A percentile compares a stretch with the other conserved stretches of the same genome.
These are phyloP conservation scores for Percopsis omiscomaycus DNA, from an alignment of 2,797 vertebrate species.

Conservation along the genomic window DNA sequence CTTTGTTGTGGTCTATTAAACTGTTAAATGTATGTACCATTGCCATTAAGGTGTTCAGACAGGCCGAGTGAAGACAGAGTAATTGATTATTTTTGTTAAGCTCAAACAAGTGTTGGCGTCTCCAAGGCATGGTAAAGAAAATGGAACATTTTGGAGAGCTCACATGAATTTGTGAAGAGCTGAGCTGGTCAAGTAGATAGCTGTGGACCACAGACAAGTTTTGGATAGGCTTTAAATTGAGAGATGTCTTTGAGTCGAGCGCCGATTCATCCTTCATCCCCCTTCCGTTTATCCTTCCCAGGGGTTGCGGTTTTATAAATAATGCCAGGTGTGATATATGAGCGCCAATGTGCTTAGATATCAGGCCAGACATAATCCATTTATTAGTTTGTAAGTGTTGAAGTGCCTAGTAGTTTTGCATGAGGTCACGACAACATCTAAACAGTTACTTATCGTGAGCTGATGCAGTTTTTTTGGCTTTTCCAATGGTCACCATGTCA, in stretches of 20 bases:
- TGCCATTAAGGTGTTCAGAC: constrained; percentile 24
- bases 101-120: constrained; percentile 20
- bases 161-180: constrained; percentile 21
- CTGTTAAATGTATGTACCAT: constrained; percentile 10
- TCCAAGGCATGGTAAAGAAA: constrained; percentile 24
- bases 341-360: constrained; percentile 50
- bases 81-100: neutral
- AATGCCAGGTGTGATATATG: constrained; percentile 59
- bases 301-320: constrained; percentile 63
- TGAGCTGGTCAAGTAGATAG: constrained; percentile 43
- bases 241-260: constrained; percentile 54
- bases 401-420: constrained; percentile 42
- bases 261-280: constrained; percentile 44
- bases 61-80: neutral
- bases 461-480: no score
- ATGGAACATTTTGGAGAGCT: constrained; percentile 38
- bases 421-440: no score
- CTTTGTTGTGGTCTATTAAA: constrained; percentile 25
- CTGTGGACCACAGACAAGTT: constrained; percentile 46
- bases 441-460: no score
- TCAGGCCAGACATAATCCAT: constrained; percentile 49
- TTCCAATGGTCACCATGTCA: no score
- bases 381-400: constrained; percentile 33
- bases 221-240: constrained; percentile 44
- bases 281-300: constrained; percentile 53